These are phyloP conservation scores for Silvanus unidentatus DNA, from an alignment of 2,888 invertebrate species.

Conservation along the genomic window DNA sequence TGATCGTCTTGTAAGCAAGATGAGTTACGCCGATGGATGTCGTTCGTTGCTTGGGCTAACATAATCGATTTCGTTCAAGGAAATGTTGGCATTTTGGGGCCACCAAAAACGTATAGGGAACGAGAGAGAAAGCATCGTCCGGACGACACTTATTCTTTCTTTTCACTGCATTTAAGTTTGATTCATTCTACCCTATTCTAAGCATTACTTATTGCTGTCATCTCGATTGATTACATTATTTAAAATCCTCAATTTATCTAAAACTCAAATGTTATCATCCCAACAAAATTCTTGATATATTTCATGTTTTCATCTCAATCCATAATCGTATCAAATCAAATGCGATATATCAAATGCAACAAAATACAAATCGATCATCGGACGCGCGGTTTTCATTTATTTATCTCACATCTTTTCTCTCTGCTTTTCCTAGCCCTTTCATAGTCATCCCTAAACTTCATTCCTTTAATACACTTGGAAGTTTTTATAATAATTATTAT, in stretches of 20 bases:
- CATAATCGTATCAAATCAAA: not conserved
- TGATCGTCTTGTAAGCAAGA: constrained; percentile 21
- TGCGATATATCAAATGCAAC: no score
- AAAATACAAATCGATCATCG: no score
- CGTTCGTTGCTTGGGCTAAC: constrained; percentile 7
- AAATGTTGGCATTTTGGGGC: constrained; percentile 8
- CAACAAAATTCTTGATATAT: constrained; percentile 1
- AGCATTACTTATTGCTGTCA: constrained; percentile 9
- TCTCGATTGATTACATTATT: constrained; percentile 9
- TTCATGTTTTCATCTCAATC: constrained; percentile 2
- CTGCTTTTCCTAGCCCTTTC: no score
- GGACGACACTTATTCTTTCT: constrained; percentile 10
- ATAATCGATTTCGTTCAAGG: constrained; percentile 14
- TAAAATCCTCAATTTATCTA: constrained; percentile 5
- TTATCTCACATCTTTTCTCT: no score
- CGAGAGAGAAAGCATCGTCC: no score
- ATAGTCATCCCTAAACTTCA: no score
- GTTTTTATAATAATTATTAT: no score
- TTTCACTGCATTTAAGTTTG: constrained; percentile 10
- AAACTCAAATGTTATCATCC: constrained; percentile 1
- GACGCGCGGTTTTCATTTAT: no score
- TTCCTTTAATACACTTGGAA: no score
- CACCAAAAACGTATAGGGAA: no score
- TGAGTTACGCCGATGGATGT: constrained; percentile 10
- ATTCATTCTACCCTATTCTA: constrained; percentile 9